Conservation (phyloP, 2,888 invertebrate species). For the Orthosia cruda region DNA sequence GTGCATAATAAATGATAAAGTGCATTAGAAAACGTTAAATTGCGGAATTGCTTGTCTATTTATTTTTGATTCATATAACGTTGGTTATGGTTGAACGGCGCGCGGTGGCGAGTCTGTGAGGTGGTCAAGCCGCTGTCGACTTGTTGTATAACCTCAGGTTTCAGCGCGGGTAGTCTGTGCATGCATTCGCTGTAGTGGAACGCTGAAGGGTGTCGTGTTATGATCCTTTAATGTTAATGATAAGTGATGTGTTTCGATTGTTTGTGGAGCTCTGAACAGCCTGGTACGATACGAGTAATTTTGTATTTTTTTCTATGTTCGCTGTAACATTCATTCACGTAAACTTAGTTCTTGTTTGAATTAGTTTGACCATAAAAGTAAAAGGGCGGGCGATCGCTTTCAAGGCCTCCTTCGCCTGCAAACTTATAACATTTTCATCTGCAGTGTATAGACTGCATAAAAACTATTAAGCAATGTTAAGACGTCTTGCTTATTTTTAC, state of each 20-base stretch:
- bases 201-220: constrained; percentile 66
- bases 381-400: background rate
- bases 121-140: constrained; percentile 36
- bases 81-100: constrained; percentile 68
- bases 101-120: constrained; percentile 39
- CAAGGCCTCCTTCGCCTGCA: background rate
- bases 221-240: constrained; percentile 59
- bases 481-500: constrained; percentile 10
- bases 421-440: background rate
- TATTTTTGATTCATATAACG: constrained; percentile 70
- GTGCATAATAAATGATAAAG: constrained; percentile 59
- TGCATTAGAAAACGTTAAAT: constrained; percentile 73
- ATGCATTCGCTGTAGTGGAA: constrained; percentile 60
- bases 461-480: background rate
- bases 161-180: constrained; percentile 62
- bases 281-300: constrained; percentile 47
- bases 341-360: constrained; percentile 6
- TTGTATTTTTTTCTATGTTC: constrained; percentile 14
- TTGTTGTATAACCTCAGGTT: constrained; percentile 73
- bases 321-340: background rate
- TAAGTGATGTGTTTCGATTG: constrained; percentile 74
- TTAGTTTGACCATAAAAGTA: background rate
- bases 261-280: constrained; percentile 61
- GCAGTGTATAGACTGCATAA: background rate
- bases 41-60: constrained; percentile 68